A percentile compares a stretch with the other conserved stretches of the same genome.
Conservation (phyloP, 2,113 vertebrate genomes). For the Ophthalmolycus amberensis region DNA sequence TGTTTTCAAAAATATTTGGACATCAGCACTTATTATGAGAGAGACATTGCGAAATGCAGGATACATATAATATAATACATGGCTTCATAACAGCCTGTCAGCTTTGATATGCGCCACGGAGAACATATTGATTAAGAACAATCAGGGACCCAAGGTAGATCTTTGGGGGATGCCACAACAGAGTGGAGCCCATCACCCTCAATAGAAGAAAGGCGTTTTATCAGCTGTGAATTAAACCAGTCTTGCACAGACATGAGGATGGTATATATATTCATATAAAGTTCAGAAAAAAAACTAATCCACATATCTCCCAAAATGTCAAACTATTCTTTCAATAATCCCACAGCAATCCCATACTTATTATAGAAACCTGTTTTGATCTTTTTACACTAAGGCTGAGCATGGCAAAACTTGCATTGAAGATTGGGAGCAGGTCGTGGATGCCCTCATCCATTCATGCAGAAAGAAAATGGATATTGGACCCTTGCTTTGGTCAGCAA, state of each 20-base stretch:
- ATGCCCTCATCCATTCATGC: conserved; percentile 12
- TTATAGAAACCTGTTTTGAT: neutral
- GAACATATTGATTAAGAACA: neutral
- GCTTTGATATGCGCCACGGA: conserved; percentile 1
- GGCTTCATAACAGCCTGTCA: neutral
- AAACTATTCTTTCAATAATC: neutral
- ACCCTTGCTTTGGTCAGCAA: neutral
- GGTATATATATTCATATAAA: neutral
- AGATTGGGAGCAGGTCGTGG: conserved; percentile 6
- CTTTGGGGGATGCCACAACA: conserved; percentile 1
- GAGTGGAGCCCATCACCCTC: neutral
- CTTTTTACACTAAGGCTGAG: neutral
- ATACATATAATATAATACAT: neutral
- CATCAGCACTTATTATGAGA: neutral
- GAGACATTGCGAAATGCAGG: neutral
- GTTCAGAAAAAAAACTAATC: neutral
- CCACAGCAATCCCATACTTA: neutral
- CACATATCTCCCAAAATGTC: neutral
- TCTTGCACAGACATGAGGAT: neutral
- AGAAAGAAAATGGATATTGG: neutral
- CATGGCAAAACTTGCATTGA: neutral
- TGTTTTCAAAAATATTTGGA: neutral
- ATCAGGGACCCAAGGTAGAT: conserved; percentile 1
- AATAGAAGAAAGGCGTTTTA: neutral
- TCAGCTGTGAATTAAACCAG: neutral